These are phyloP conservation scores for Cataglyphis albicans DNA, from an alignment of 2,888 invertebrate genomes.

Conservation along the genomic window DNA sequence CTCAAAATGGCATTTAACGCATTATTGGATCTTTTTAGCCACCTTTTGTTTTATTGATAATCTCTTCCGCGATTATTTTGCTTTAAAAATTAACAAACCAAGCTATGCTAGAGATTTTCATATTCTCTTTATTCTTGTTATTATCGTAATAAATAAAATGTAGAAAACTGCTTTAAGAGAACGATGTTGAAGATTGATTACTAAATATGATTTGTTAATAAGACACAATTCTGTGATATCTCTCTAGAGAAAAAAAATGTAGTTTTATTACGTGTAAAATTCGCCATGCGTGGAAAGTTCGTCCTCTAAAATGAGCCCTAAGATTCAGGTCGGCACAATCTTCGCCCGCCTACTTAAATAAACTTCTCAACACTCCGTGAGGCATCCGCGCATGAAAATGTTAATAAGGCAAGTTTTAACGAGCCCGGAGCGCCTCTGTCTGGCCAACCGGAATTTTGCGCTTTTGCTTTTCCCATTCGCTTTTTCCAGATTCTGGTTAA, in stretches of 20 bases:
- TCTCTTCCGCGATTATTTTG: not conserved
- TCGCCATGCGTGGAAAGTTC: conserved; percentile 68
- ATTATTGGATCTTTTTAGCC: not conserved
- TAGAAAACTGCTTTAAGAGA: conserved; percentile 10
- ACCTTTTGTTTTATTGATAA: not conserved
- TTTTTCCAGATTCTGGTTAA: conserved; percentile 60
- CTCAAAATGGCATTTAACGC: too few species aligned
- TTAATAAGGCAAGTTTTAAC: conserved; percentile 85
- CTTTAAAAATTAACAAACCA: not conserved
- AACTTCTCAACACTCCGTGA: conserved; percentile 81
- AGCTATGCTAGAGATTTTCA: not conserved
- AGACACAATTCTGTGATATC: conserved; percentile 21
- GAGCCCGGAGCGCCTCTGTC: conserved; percentile 74
- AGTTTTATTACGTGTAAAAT: conserved; percentile 72
- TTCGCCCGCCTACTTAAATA: conserved; percentile 76
- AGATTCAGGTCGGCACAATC: conserved; percentile 67
- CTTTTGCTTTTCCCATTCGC: conserved; percentile 50
- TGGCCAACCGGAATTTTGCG: conserved; percentile 60
- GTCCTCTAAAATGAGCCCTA: conserved; percentile 51
- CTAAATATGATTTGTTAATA: conserved; percentile 3
- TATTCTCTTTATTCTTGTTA: not conserved
- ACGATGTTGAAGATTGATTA: not conserved
- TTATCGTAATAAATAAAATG: not conserved
- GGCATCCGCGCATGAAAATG: conserved; percentile 83
- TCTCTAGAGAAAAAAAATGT: conserved; percentile 10